Evolutionary conservation across 2,113 vertebrate species (phyloP), one percentile per base, ranked within the genome.

Genomic region (Scytalopus superciliaris): DNA sequence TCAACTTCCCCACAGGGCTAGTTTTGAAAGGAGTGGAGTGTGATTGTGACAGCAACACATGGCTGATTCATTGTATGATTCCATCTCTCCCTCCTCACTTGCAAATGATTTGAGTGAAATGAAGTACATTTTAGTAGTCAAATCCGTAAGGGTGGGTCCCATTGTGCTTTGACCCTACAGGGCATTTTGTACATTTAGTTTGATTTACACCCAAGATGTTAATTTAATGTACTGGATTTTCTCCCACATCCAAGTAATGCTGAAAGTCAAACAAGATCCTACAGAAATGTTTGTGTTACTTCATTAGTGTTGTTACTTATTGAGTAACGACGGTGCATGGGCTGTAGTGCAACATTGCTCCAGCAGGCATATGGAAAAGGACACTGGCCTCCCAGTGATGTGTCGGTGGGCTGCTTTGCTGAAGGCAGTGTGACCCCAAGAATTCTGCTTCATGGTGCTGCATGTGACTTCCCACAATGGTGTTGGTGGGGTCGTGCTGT

Each of bases 331-430:
- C 3, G n/a, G 73, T 3, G 3, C 22, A 42, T 0, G 1, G 59
- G 83, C 40, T 85, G 19, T 52, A 27, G 0, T 33, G 33, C 63
- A 45, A 12, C 14, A 1, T 40, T 47, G 50, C 55, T 63, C 13
- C 50, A 57, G 28, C 9, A 6, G 39, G 14, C 3, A 1, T 4
- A 17, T 0, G 9, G 70, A 39, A 82, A 50, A 80, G 47, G 79
- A 59, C 2, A 0, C 25, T 0, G 5, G 40, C n/a, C 1, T 2
- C 31, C 11, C 3, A 1, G 42, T 69, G 55, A 27, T 1, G 0
- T 47, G 44, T 56, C 57, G 0, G 0, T 74, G 84, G 50, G 33
- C 89, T 77, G 55, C 44, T 53, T 59, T 7, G 5, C 42, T 27
- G 53, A 28, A 11, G 59, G 14, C 1, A 3, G 19, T 0, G 1